Conservation (phyloP, 2,888 invertebrate genomes). For the Kryphioiulus occultus region DNA sequence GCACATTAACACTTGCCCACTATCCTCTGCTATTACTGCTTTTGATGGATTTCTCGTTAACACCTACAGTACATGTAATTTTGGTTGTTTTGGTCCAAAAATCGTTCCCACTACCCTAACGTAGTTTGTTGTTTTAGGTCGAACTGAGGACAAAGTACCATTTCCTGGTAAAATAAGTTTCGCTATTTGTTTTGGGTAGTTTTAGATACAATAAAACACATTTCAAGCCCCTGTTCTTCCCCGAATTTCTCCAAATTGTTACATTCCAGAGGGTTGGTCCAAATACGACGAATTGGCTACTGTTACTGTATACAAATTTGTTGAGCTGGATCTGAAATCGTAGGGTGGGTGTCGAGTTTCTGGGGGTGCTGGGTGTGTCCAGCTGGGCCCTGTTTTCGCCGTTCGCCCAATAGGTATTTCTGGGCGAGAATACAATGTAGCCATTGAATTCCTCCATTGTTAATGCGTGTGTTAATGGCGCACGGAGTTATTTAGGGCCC, state of each 20-base stretch:
- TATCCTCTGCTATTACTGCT: no score
- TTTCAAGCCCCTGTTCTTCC: neutral
- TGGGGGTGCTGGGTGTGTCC: neutral
- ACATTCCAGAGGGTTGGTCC: neutral
- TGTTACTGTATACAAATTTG: neutral
- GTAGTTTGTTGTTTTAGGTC: no score
- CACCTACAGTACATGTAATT: no score
- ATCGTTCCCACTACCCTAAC: no score
- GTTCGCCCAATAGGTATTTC: neutral
- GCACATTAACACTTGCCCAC: no score
- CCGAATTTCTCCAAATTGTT: neutral
- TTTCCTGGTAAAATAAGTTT: no score
- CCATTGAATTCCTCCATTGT: neutral
- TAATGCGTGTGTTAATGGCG: neutral
- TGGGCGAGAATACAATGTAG: conserved; percentile 4
- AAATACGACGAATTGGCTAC: no score
- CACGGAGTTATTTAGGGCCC: conserved; percentile 22
- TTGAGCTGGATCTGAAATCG: neutral
- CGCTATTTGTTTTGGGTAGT: neutral
- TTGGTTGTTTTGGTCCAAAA: no score
- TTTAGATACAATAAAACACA: neutral
- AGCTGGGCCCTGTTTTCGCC: neutral
- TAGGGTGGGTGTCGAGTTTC: neutral
- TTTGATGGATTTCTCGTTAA: no score
- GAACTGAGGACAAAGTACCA: no score